Evolutionary conservation across 37 sponge, comb jelly and placozoan species (phyloP), one percentile per base, ranked within the genome.

Genomic region (Beroe forskalii): DNA sequence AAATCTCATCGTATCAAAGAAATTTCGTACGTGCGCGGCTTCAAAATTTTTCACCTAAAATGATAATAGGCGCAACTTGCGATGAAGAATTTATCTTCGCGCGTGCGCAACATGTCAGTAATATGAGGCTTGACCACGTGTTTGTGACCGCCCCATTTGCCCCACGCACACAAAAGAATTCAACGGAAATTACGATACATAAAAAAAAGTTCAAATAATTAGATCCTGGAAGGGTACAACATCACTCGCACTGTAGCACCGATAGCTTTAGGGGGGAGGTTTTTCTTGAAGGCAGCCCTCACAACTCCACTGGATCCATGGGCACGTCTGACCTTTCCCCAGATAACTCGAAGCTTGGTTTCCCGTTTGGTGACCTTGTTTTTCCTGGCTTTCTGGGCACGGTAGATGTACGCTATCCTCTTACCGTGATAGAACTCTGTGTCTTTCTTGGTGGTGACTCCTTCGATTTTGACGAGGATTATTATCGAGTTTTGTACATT

Each of bases 191-290:
- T 48, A 17, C 55, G 12, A 48, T 48, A 48, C 55, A 48, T 48
- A 48, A 48, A 48, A n/a, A n/a, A 48, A 48, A 48, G 55, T 48
- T 48, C 55, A 48, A 48, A 48, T 48, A 69, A 69, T 69, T 91
- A 97, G 33, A 97, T 67, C 94, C 97, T 94, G 89, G 97, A 97
- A 38, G 97, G 97, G 90, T 95, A 97, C 91, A 97, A 80, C 97
- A 97, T 97, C 95, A 97, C 98, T 95, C 95, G 90, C n/a, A 99
- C 93, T 48, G 96, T 94, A 0, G 97, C 97, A 23, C 99, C 99
- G 93, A 99, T 94, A 22, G 99, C 94, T 62, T 91, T 93, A n/a
- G 75, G 75, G 1, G 75, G 75, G 12, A 98, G 91, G 40, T 98
- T 98, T 23, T 91, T 92, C 22, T 93, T 93, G 67, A 98, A 98